Percentiles rank a stretch among this genome's conserved stretches.
phyloP scores from a whole-genome alignment of 2,888 invertebrate genomes.

The Lasioglossum morio region DNA sequence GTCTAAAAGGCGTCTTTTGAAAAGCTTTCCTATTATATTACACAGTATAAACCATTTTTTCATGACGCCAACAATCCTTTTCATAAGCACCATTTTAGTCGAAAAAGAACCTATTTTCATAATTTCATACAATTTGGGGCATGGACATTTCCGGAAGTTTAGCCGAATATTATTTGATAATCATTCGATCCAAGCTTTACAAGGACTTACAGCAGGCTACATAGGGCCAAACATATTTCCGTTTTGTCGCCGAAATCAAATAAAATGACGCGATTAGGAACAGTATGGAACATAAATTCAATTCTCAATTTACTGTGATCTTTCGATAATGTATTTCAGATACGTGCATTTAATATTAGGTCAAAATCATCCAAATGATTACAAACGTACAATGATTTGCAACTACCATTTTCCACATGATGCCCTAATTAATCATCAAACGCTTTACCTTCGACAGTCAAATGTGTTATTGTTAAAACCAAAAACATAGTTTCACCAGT shows the following conservation, averaged over 20 bases:
- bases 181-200: background rate
- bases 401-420: background rate
- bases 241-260: background rate
- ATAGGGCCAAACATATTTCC: background rate
- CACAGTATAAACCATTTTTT: background rate
- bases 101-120: background rate
- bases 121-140: background rate
- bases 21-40: background rate
- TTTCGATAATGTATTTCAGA: slow-evolving; percentile 9
- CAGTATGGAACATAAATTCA: background rate
- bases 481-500: background rate
- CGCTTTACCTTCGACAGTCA: background rate
- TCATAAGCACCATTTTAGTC: background rate
- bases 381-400: slow-evolving; percentile 1
- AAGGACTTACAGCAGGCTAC: background rate
- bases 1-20: background rate
- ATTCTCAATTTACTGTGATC: slow-evolving; percentile 1
- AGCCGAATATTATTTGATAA: background rate
- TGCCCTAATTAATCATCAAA: background rate
- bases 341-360: slow-evolving; percentile 6
- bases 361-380: slow-evolving; percentile 1
- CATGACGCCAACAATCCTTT: background rate
- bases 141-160: background rate
- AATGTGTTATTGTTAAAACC: slow-evolving; percentile 9
- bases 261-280: background rate